Conservation (phyloP, 2,888 invertebrate species). For the Corbicula japonica region DNA sequence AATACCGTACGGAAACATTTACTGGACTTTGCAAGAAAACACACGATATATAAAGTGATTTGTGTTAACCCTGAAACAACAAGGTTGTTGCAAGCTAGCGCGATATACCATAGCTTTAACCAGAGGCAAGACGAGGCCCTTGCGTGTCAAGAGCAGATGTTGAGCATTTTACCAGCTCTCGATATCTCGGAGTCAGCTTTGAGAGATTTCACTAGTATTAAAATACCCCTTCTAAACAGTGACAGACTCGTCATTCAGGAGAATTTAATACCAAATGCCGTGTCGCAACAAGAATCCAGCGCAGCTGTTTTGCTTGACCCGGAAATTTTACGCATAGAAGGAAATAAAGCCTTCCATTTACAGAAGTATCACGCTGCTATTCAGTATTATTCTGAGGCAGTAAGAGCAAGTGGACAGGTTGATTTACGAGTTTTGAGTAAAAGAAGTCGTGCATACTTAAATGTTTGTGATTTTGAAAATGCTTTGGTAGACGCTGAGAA, state of each 20-base stretch:
- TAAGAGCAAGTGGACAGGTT: constrained; percentile 2
- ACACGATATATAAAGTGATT: not conserved
- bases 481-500: constrained; percentile 32
- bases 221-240: constrained; percentile 21
- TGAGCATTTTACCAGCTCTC: constrained; percentile 17
- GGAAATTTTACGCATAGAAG: not conserved
- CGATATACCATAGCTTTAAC: too few relatives aligned
- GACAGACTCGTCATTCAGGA: too few relatives aligned
- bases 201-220: constrained; percentile 4
- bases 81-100: constrained; percentile 13
- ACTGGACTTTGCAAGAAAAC: not conserved
- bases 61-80: constrained; percentile 20
- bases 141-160: constrained; percentile 16
- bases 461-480: constrained; percentile 19
- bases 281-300: not conserved
- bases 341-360: constrained; percentile 24
- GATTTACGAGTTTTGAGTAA: constrained; percentile 8
- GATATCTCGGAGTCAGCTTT: constrained; percentile 8
- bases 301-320: not conserved
- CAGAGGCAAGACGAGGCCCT: too few relatives aligned
- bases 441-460: constrained; percentile 11
- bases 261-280: too few relatives aligned
- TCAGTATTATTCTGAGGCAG: too few relatives aligned
- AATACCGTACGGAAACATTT: too few relatives aligned
- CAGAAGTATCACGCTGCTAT: constrained; percentile 16